Evolutionary conservation across 2,113 vertebrate species (phyloP).

Genomic region (Myotis davidii): DNA sequence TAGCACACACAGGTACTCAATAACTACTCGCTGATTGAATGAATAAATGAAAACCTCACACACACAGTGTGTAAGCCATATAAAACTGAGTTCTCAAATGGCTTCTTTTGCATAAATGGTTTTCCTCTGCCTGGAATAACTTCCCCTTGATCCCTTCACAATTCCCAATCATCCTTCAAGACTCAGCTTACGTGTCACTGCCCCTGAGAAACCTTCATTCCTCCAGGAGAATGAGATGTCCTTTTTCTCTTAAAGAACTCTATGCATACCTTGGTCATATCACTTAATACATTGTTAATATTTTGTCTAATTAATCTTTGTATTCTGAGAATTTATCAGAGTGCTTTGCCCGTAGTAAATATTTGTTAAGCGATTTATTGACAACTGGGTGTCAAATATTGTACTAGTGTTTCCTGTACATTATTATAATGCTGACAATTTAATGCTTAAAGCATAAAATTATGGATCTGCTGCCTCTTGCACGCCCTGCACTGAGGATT

Average conservation of each 20-base stretch:
- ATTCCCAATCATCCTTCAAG: background rate
- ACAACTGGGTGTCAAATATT: background rate
- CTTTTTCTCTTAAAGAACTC: background rate
- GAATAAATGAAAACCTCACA: background rate
- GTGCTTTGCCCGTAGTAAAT: background rate
- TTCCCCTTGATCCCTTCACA: background rate
- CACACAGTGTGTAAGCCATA: background rate
- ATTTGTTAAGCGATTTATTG: conserved; percentile 11
- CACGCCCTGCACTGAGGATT: no score
- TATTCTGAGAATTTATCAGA: conserved; percentile 28
- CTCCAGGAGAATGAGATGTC: background rate
- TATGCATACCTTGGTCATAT: background rate
- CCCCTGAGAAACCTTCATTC: background rate
- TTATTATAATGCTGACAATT: conserved; percentile 42
- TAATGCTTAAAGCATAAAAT: no score
- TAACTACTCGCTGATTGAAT: background rate
- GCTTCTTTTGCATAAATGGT: background rate
- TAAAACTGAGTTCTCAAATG: background rate
- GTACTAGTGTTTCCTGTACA: background rate
- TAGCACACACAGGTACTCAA: background rate
- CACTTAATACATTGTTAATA: background rate
- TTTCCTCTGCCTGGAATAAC: background rate
- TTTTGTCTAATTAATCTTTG: conserved; percentile 33
- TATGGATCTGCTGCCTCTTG: no score
- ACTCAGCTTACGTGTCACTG: background rate